Evolutionary conservation across 2,113 vertebrate genomes (phyloP).

Genomic region (Ia io): DNA sequence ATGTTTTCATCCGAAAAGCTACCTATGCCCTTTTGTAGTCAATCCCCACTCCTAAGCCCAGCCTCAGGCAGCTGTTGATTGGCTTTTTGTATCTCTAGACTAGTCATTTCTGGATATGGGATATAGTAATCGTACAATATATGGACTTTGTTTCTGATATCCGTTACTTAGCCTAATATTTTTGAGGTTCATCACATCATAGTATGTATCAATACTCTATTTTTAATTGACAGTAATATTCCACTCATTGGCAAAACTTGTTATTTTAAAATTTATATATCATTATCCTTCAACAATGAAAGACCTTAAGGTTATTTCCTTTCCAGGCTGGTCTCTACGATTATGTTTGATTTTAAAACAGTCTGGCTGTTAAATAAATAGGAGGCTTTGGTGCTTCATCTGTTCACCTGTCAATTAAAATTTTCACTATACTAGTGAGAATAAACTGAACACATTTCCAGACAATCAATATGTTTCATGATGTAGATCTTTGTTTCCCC

Average conservation of each 20-base stretch:
- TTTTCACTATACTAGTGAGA: not conserved
- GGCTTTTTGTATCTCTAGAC: not conserved
- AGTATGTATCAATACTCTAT: not conserved
- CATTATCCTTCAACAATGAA: not conserved
- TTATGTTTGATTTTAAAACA: not conserved
- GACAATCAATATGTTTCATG: not conserved
- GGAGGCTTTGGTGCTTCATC: not conserved
- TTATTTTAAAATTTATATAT: not conserved
- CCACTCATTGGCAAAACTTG: not conserved
- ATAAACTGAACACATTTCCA: not conserved
- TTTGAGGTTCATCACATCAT: not conserved
- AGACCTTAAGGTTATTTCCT: not conserved
- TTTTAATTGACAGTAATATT: not conserved
- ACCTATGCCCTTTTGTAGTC: not conserved
- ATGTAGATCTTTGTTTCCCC: not conserved
- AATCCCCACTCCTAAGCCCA: not conserved
- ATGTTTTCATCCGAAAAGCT: not conserved
- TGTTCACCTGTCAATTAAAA: not conserved
- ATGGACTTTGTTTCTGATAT: not conserved
- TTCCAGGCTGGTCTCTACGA: not conserved
- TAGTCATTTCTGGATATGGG: not conserved
- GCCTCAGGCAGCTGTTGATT: not conserved
- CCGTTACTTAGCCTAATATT: not conserved
- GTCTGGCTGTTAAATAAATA: not conserved
- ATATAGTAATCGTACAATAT: not conserved